Conservation (phyloP, 2,888 invertebrate genomes). For the Ptilodon capucinus region DNA sequence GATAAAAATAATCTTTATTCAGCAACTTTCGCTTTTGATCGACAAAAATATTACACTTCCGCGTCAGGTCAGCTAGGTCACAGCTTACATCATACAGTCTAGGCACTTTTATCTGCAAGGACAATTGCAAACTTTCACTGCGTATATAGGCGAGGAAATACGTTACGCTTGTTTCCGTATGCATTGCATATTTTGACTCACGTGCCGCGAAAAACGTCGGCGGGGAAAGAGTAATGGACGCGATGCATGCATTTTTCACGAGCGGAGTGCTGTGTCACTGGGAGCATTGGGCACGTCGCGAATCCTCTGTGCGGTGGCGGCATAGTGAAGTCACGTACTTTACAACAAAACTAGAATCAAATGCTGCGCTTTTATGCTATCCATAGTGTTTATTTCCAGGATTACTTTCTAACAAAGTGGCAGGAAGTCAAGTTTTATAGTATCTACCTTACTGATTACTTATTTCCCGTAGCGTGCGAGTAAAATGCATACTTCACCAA, state of each 20-base stretch:
- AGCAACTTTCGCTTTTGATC: background rate
- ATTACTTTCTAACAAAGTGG: background rate
- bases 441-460: background rate
- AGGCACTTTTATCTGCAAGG: conserved; percentile 7
- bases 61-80: conserved; percentile 9
- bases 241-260: conserved; percentile 49
- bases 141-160: conserved; percentile 21
- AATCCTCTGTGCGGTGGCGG: conserved; percentile 20
- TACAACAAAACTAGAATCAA: conserved; percentile 7
- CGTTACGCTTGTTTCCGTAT: conserved; percentile 23
- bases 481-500: background rate
- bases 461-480: background rate
- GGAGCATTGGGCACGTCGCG: conserved; percentile 32
- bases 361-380: background rate
- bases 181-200: conserved; percentile 38
- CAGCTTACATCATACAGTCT: conserved; percentile 1
- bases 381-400: background rate
- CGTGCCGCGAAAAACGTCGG: conserved; percentile 38
- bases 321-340: conserved; percentile 36
- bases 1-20: background rate
- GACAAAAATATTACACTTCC: background rate
- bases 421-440: background rate
- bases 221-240: conserved; percentile 47
- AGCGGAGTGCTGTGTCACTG: conserved; percentile 38
- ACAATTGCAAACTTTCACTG: conserved; percentile 28